Evolutionary conservation across 2,797 vertebrate genomes (phyloP), one percentile per base, ranked within the genome.

Genomic region (Coracias cyanogaster): DNA sequence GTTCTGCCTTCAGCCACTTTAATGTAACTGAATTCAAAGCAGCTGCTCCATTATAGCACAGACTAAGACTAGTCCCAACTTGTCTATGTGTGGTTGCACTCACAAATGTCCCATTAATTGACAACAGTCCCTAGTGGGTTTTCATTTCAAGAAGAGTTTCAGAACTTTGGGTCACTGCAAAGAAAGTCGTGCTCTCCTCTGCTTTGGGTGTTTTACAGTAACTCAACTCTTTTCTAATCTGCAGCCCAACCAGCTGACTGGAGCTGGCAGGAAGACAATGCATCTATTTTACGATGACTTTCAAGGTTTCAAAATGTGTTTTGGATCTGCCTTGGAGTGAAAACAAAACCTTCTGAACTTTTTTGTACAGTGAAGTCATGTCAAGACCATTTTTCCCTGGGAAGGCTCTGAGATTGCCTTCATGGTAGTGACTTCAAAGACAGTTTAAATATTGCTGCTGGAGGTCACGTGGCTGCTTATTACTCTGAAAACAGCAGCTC

Each of bases 261-360:
- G 46, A 86, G 73, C 91, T 96, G 96, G 95, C 96, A 91, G 70
- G 37, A 73, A 35, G 82, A 82, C 70, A 88, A 86, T 58, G 66
- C 91, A 95, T 73, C 82, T 73, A 88, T 94, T 95, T 96, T 70
- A 82, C 0, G 2, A 86, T 3, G 10, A 77, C 70, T 89, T 94
- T 81, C 86, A 91, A 86, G 79, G 77, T 94, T 95, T 84, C 80
- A 94, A 94, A 96, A 94, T 95, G 80, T 92, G 88, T 89, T 96
- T 94, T 93, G 88, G 92, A 95, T 96, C 94, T 95, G 83, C n/a
- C 43, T 95, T 86, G 65, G 89, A 96, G 80, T 76, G 81, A 84
- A 96, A 95, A 82, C 80, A 91, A 94, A 96, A 79, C 54, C 77
- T 94, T 76, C 82, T 91, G 72, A 94, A 84, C 82, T 91, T 82